Evolutionary conservation across 2,797 vertebrate genomes (phyloP).

Genomic region (Trematomus bernacchii): DNA sequence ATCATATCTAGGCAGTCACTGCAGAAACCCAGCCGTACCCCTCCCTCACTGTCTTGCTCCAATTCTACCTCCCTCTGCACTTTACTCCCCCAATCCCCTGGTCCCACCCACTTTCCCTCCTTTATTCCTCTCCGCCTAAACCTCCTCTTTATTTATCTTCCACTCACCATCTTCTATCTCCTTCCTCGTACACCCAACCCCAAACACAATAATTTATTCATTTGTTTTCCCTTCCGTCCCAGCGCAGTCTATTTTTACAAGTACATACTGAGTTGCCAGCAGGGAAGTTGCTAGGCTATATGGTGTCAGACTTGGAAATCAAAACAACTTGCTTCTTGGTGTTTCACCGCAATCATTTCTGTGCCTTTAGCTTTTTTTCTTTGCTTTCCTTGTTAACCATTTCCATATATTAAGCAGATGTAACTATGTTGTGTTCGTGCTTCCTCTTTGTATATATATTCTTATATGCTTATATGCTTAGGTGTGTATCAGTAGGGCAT

Average conservation of each 20-base stretch:
- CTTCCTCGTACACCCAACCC: neutral
- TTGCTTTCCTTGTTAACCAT: neutral
- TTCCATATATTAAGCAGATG: neutral
- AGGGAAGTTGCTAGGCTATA: constrained; percentile 12
- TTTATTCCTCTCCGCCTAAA: constrained; percentile 20
- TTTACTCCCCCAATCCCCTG: constrained; percentile 23
- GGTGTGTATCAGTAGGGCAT: constrained; percentile 20
- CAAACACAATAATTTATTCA: constrained; percentile 77
- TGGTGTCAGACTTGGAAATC: constrained; percentile 27
- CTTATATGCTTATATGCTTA: neutral
- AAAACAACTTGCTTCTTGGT: constrained; percentile 21
- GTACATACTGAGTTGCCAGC: constrained; percentile 45
- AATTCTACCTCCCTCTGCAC: constrained; percentile 42
- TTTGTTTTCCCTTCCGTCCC: constrained; percentile 53
- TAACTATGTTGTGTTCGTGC: neutral
- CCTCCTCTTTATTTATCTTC: constrained; percentile 18
- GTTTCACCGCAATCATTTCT: constrained; percentile 5
- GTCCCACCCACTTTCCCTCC: constrained; percentile 26
- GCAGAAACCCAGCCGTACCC: constrained; percentile 47
- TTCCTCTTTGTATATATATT: neutral
- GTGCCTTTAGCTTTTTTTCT: neutral
- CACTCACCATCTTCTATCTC: constrained; percentile 19
- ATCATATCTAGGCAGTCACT: constrained; percentile 60
- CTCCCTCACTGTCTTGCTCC: constrained; percentile 38
- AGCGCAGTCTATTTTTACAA: constrained; percentile 58